phyloP scores from a whole-genome alignment of 1,140 invertebrate species.

The Ectropis grisescens region DNA sequence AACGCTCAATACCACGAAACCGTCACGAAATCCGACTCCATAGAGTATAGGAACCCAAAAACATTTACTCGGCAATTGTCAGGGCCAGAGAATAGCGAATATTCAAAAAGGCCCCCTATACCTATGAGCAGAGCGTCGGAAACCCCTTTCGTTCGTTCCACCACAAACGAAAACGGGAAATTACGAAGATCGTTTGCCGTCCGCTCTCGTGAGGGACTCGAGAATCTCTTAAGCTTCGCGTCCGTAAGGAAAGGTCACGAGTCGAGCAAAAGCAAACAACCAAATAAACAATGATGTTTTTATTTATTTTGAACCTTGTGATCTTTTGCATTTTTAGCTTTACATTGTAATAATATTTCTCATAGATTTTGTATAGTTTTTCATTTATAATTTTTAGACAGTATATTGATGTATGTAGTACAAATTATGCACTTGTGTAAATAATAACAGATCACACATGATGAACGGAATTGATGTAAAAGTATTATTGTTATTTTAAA shows the following conservation, averaged over 20 bases:
- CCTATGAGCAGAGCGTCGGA: conserved; percentile 30
- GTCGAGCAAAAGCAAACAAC: conserved; percentile 33
- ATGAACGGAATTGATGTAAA: no score
- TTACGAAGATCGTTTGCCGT: conserved; percentile 54
- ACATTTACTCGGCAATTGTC: conserved; percentile 26
- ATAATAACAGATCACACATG: no score
- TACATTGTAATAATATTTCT: no score
- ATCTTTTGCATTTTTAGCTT: no score
- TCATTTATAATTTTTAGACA: no score
- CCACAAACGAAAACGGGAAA: conserved; percentile 39
- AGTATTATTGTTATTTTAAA: no score
- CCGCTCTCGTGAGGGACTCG: conserved; percentile 50
- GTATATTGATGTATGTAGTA: no score
- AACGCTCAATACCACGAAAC: conserved; percentile 8
- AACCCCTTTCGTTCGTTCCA: conserved; percentile 32
- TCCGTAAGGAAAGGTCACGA: conserved; percentile 36
- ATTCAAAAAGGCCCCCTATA: conserved; percentile 16
- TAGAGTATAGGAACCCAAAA: conserved; percentile 33
- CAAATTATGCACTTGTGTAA: no score
- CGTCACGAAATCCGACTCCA: conserved; percentile 9
- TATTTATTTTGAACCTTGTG: no score
- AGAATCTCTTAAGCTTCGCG: conserved; percentile 48
- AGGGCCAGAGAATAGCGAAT: conserved; percentile 18
- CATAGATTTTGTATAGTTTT: no score
- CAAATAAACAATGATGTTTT: no score